A percentile compares a stretch with the other conserved stretches of the same genome.
Evolutionary conservation across 2,797 vertebrate genomes (phyloP).

Genomic region (Chromis chromis): DNA sequence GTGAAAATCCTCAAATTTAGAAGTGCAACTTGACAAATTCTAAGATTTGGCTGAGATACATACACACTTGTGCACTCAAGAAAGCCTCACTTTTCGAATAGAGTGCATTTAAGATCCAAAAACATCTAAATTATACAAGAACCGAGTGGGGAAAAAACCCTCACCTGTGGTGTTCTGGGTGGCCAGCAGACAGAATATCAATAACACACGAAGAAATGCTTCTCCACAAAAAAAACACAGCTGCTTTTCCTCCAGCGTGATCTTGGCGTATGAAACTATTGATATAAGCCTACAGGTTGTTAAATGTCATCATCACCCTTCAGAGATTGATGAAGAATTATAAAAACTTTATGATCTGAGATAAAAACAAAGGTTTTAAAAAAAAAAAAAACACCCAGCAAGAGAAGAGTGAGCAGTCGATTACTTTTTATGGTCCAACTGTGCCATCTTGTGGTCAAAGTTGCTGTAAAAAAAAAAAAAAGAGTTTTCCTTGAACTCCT

Average conservation of each 20-base stretch:
- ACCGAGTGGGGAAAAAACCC: too few species aligned
- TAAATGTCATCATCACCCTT: background rate
- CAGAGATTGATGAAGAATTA: background rate
- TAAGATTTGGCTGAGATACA: background rate
- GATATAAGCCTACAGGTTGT: background rate
- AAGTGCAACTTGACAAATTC: background rate
- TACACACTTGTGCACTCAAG: background rate
- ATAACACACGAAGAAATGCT: too few species aligned
- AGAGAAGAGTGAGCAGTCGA: background rate
- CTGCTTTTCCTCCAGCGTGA: background rate
- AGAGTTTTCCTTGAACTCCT: background rate
- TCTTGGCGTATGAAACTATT: conserved; percentile 1
- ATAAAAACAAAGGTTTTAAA: conserved; percentile 37
- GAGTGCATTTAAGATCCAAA: background rate
- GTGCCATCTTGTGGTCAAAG: conserved; percentile 82
- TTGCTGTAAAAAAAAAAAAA: background rate
- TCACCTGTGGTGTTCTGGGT: too few species aligned
- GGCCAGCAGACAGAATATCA: too few species aligned
- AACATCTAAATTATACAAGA: too few species aligned
- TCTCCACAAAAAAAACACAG: background rate
- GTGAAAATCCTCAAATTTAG: background rate
- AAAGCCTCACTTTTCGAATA: background rate
- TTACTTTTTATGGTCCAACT: conserved; percentile 56
- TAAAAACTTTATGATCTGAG: conserved; percentile 23
- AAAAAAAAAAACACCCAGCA: conserved; percentile 2